Percentiles rank a stretch among this genome's conserved stretches.
Evolutionary conservation across 2,113 vertebrate genomes (phyloP).

Genomic region (Tragelaphus strepsiceros): DNA sequence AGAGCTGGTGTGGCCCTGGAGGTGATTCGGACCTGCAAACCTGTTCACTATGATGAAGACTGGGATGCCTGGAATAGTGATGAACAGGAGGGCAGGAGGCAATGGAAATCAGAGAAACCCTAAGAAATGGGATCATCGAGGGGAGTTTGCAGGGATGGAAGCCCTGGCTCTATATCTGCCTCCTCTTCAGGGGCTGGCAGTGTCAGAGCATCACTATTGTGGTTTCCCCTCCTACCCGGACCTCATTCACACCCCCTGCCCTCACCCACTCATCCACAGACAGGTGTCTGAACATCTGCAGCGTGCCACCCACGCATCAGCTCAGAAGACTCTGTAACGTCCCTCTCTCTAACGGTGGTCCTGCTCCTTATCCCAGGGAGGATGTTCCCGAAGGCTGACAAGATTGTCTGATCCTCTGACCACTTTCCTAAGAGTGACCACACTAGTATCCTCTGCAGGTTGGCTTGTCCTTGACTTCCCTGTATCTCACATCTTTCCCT

Average conservation of each 20-base stretch:
- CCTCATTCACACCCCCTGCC: neutral
- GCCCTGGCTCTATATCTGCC: neutral
- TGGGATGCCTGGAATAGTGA: accelerated
- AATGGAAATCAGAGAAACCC: neutral
- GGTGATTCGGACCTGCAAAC: neutral
- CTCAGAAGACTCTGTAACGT: neutral
- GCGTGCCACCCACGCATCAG: no score
- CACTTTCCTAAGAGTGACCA: neutral
- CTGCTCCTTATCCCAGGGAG: neutral
- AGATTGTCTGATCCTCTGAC: neutral
- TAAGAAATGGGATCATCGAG: neutral
- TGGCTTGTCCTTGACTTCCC: neutral
- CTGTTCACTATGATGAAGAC: neutral
- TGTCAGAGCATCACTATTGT: accelerated
- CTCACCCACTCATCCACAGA: neutral
- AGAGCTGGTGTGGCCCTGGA: neutral
- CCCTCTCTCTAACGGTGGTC: neutral
- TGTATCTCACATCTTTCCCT: neutral
- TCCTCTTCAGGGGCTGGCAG: neutral
- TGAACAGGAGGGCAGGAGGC: neutral
- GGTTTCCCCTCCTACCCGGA: neutral
- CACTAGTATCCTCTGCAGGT: neutral
- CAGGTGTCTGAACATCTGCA: neutral
- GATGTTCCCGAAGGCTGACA: neutral
- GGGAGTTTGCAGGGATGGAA: neutral